These are phyloP conservation scores for Dufourea novaeangliae DNA, from an alignment of 1,140 invertebrate genomes.

Conservation along the genomic window DNA sequence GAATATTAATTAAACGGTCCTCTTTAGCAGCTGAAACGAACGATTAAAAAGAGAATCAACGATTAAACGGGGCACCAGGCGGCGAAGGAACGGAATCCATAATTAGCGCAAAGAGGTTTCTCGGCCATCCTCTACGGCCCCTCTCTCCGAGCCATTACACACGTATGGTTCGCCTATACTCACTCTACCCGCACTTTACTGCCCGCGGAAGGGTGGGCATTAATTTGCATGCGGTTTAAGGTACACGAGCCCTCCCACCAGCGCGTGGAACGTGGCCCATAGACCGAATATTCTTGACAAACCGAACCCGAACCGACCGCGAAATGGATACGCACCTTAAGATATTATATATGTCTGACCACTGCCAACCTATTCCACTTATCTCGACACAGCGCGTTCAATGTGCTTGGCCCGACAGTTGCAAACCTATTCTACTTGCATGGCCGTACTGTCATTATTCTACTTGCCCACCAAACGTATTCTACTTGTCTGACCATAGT, in stretches of 20 bases:
- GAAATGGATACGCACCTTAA: too few species aligned
- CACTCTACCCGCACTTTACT: slow-evolving; percentile 23
- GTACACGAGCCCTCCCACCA: not conserved
- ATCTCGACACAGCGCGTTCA: too few species aligned
- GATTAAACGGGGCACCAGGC: not conserved
- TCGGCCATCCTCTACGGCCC: too few species aligned
- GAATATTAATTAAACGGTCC: slow-evolving; percentile 15
- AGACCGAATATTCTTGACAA: not conserved
- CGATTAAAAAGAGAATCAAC: slow-evolving; percentile 8
- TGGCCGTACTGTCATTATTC: too few species aligned
- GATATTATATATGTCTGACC: too few species aligned
- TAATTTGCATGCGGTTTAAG: slow-evolving; percentile 34
- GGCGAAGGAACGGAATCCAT: slow-evolving; percentile 16
- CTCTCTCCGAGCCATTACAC: slow-evolving; percentile 1
- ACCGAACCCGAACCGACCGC: too few species aligned
- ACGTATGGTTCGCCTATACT: slow-evolving; percentile 27
- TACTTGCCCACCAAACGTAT: too few species aligned
- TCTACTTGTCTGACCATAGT: too few species aligned
- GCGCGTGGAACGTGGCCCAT: not conserved
- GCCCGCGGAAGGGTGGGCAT: slow-evolving; percentile 9
- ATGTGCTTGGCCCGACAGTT: too few species aligned
- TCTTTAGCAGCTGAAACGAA: not conserved
- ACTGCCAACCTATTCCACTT: too few species aligned
- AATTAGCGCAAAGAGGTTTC: slow-evolving; percentile 18
- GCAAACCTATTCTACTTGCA: too few species aligned